These are phyloP conservation scores for Rhabdomys dilectus DNA, from an alignment of 2,113 vertebrate genomes.

Conservation along the genomic window DNA sequence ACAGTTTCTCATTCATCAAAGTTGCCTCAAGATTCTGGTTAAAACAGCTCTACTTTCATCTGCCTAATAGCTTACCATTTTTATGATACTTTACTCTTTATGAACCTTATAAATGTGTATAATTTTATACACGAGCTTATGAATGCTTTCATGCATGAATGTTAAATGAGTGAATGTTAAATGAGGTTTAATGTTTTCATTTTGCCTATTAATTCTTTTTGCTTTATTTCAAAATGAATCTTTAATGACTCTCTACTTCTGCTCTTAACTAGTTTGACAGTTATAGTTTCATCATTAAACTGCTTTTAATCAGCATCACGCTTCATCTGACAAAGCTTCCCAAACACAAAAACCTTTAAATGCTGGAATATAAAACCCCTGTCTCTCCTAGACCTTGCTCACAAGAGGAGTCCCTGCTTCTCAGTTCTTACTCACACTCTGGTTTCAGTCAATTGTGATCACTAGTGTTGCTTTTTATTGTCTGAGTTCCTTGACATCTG, in stretches of 20 bases:
- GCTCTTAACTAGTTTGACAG: neutral
- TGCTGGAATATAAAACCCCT: neutral
- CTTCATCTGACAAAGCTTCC: neutral
- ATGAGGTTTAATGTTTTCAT: neutral
- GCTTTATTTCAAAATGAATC: neutral
- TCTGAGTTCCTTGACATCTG: neutral
- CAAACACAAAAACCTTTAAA: neutral
- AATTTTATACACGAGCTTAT: neutral
- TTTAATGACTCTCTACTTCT: neutral
- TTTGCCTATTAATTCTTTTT: neutral
- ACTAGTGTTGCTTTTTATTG: neutral
- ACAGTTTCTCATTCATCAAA: neutral
- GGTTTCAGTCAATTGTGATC: neutral
- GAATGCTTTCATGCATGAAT: neutral
- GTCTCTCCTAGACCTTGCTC: neutral
- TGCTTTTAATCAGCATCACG: neutral
- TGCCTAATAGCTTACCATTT: neutral
- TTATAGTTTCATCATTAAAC: neutral
- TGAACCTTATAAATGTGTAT: neutral
- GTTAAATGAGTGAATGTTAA: neutral
- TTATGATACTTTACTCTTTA: neutral
- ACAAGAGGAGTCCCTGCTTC: neutral
- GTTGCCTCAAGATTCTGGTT: neutral
- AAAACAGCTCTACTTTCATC: neutral
- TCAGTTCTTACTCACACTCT: neutral